phyloP scores from a whole-genome alignment of 1,140 invertebrate genomes.

The Psix sp. region DNA sequence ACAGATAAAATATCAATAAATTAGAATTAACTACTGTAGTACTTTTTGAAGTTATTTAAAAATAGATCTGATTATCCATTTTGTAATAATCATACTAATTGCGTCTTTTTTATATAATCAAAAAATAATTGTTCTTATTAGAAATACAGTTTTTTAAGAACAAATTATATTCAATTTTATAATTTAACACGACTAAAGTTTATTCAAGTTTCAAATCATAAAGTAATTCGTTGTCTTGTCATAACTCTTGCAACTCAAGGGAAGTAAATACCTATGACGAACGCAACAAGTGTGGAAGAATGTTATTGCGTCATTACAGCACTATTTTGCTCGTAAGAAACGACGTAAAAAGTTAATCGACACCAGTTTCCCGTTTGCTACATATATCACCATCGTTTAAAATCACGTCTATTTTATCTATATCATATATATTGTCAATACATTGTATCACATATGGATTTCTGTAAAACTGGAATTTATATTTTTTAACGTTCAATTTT shows the following conservation, averaged over 20 bases:
- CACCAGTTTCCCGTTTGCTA: slow-evolving; percentile 49
- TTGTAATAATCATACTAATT: too few species aligned
- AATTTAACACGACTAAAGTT: not conserved
- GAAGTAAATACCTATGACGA: slow-evolving; percentile 61
- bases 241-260: slow-evolving; percentile 58
- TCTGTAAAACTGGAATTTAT: too few species aligned
- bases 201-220: slow-evolving; percentile 55
- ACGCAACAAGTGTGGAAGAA: slow-evolving; percentile 65
- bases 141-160: not conserved
- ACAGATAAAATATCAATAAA: too few species aligned
- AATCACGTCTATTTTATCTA: slow-evolving; percentile 12
- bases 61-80: too few species aligned
- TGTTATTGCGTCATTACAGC: slow-evolving; percentile 63
- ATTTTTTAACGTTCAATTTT: too few species aligned
- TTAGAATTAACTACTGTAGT: too few species aligned
- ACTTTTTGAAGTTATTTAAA: too few species aligned
- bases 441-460: too few species aligned
- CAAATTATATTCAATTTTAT: not conserved
- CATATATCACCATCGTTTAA: slow-evolving; percentile 41
- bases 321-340: slow-evolving; percentile 58
- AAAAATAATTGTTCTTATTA: too few species aligned
- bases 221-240: slow-evolving; percentile 60
- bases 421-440: too few species aligned
- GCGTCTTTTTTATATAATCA: too few species aligned
- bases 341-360: slow-evolving; percentile 62